phyloP scores from a whole-genome alignment of 2,113 vertebrate genomes.

The Rhinoderma darwinii region DNA sequence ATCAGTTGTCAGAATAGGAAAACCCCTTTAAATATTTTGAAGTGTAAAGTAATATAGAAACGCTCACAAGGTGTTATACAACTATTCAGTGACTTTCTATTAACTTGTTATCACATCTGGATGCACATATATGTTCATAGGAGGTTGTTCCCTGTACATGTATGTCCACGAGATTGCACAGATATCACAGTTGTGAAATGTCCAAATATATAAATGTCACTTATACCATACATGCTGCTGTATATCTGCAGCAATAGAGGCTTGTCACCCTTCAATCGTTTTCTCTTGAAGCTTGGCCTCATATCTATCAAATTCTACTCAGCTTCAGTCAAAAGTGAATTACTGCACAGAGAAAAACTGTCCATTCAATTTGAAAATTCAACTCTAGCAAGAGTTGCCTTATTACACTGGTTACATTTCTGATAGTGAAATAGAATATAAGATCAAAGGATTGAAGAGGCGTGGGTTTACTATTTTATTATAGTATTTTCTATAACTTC shows the following conservation, averaged over 20 bases:
- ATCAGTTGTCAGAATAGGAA: no score
- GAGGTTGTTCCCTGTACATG: no score
- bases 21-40: no score
- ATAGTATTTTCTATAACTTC: slow-evolving; percentile 41
- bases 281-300: neutral
- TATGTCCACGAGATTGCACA: no score
- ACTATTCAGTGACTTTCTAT: no score
- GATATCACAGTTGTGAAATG: no score
- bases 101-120: no score
- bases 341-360: neutral
- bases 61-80: no score
- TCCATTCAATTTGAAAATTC: slow-evolving; percentile 35
- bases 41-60: no score
- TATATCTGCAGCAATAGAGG: neutral
- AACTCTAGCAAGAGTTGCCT: neutral
- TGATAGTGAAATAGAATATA: slow-evolving; percentile 22
- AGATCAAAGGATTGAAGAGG: slow-evolving; percentile 28
- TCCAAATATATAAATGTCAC: no score
- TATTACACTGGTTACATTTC: slow-evolving; percentile 39
- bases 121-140: no score
- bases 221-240: neutral
- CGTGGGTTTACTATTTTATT: neutral
- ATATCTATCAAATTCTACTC: neutral
- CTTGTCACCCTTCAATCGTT: neutral
- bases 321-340: neutral